Evolutionary conservation across 2,797 vertebrate species (phyloP).

Genomic region (Scomberomorus guttatus): DNA sequence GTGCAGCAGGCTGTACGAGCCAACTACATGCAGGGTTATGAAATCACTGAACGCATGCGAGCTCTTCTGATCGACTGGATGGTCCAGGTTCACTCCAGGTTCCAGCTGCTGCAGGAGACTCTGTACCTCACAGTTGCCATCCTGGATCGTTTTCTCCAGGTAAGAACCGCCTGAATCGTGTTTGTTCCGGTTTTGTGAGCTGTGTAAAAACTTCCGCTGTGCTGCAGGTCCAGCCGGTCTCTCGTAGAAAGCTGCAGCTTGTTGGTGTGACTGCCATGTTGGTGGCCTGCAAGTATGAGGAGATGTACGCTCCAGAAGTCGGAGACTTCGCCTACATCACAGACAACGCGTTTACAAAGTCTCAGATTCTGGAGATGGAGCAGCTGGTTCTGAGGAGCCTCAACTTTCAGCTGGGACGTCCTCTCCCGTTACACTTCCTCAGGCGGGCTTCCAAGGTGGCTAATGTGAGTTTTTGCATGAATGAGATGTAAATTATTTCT

Average conservation of each 20-base stretch:
- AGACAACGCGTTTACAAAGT: conserved; percentile 89
- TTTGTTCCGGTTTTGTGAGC: neutral
- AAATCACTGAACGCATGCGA: conserved; percentile 91
- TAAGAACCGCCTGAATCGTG: conserved; percentile 14
- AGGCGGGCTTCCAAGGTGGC: conserved; percentile 94
- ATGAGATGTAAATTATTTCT: neutral
- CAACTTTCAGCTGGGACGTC: conserved; percentile 92
- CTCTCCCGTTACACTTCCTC: conserved; percentile 94
- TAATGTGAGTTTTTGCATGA: conserved; percentile 81
- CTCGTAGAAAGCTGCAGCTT: conserved; percentile 92
- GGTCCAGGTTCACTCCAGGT: conserved; percentile 94
- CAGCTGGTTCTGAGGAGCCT: conserved; percentile 87
- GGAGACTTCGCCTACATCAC: conserved; percentile 96
- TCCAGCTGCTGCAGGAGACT: conserved; percentile 95
- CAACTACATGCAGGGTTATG: conserved; percentile 89
- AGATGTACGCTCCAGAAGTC: conserved; percentile 90
- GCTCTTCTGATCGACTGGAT: conserved; percentile 95
- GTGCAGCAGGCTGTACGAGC: conserved; percentile 86
- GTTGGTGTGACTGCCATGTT: conserved; percentile 93
- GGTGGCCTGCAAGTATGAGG: conserved; percentile 96
- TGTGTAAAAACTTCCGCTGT: neutral
- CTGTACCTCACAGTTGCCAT: conserved; percentile 93
- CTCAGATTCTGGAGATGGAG: conserved; percentile 94
- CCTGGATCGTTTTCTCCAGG: conserved; percentile 95
- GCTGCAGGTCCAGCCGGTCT: conserved; percentile 89